These are phyloP conservation scores for Trichogramma evanescens DNA, from an alignment of 2,888 invertebrate genomes.

Conservation along the genomic window DNA sequence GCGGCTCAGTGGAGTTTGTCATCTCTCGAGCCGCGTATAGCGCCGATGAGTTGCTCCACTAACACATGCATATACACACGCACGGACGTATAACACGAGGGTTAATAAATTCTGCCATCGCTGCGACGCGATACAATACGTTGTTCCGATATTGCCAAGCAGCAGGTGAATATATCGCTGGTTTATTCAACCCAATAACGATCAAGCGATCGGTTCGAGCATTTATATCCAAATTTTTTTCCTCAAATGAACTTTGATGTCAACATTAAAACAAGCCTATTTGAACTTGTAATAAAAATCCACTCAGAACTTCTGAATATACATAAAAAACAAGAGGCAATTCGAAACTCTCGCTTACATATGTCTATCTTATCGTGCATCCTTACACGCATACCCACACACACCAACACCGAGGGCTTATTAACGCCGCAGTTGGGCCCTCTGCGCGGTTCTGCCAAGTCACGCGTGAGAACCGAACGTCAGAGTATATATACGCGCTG, in stretches of 20 bases:
- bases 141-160: constrained; percentile 10
- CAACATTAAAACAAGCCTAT: neutral
- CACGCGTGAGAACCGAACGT: constrained; percentile 27
- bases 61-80: constrained; percentile 23
- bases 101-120: constrained; percentile 35
- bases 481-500: constrained; percentile 1
- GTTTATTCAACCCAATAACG: neutral
- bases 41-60: too few relatives aligned
- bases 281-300: constrained; percentile 6
- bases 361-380: constrained; percentile 33
- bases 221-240: too few relatives aligned
- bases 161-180: neutral
- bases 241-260: too few relatives aligned
- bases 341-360: constrained; percentile 22
- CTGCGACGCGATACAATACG: too few relatives aligned
- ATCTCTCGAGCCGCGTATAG: too few relatives aligned
- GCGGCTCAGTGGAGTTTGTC: constrained; percentile 19
- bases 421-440: constrained; percentile 39
- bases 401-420: constrained; percentile 16
- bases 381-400: too few relatives aligned
- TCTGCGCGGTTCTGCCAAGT: constrained; percentile 34
- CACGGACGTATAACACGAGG: constrained; percentile 38
- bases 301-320: constrained; percentile 7
- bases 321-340: constrained; percentile 30
- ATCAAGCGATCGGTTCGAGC: too few relatives aligned